Base-by-base conservation (phyloP, 2,797 vertebrate genomes). In the Ceryle rudis region DNA sequence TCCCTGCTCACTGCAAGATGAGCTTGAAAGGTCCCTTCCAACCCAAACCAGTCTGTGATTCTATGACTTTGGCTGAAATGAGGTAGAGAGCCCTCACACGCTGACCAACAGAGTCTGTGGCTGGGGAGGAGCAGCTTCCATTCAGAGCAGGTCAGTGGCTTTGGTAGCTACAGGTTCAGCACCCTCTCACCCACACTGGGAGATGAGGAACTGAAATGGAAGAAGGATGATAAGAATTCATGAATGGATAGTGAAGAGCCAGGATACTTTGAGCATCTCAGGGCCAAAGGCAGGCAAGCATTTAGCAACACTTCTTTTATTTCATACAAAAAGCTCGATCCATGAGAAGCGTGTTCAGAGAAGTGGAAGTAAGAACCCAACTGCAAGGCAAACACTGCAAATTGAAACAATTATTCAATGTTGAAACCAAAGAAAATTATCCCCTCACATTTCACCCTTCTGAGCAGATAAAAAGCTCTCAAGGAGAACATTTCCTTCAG, bases 321-420 rank as follows among this genome's bases (percentile, higher is more conserved):
- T 60, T 74, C 57, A 51, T 31, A 39, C 14, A 64, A 69, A 60
- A 75, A 67, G 5, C 51, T 20, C 3, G 6, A 17, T 35, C 61
- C 57, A 20, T 5, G 10, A 79, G 77, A 69, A 81, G 69, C 0
- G 0, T 17, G 17, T 47, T 67, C 74, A 37, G 16, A 46, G 37
- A 31, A 61, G 26, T 4, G 10, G 78, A 72, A 92, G 39, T 1
- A 41, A 80, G 67, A 92, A n/a, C 73, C 84, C 70, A 66, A 72
- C 28, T 72, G 80, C 23, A 37, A 71, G 42, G 78, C 81, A 85
- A 84, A 85, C 26, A 12, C 13, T 62, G 70, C 54, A 89, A 95
- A 87, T 80, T 94, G 83, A 89, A 96, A 85, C 64, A 74, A 52
- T 93, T 89, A 75, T 33, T 96, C 89, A 92, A 2, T 26, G 33